Percentiles rank a stretch among this genome's conserved stretches.
Conservation (phyloP, 2,113 vertebrate genomes). For the Promerops cafer region DNA sequence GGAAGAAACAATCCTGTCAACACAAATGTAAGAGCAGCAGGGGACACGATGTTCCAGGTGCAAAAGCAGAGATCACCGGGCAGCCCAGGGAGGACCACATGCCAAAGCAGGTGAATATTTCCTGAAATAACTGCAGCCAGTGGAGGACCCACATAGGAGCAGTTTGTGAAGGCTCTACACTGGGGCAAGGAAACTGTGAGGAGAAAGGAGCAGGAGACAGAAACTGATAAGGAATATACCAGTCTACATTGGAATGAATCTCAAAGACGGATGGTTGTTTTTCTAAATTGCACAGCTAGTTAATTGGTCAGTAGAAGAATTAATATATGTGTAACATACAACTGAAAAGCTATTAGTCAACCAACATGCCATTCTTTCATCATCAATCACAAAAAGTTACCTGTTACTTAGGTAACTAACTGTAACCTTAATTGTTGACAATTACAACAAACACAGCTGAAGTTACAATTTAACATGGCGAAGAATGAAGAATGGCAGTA, state of each 20-base stretch:
- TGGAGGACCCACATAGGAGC: neutral
- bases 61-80: neutral
- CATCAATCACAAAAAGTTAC: neutral
- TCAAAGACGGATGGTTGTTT: neutral
- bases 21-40: neutral
- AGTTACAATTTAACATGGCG: neutral
- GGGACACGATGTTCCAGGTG: neutral
- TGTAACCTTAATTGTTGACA: neutral
- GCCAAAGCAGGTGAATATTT: neutral
- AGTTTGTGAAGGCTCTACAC: neutral
- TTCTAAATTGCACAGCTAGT: neutral
- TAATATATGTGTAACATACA: neutral
- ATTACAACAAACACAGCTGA: neutral
- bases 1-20: neutral
- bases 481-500: neutral
- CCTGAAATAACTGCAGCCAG: neutral
- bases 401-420: neutral
- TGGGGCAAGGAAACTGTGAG: neutral
- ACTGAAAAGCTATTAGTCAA: neutral
- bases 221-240: neutral
- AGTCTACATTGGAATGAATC: neutral
- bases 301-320: constrained; percentile 22
- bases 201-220: neutral
- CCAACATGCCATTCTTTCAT: neutral
- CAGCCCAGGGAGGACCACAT: neutral